These are phyloP conservation scores for Herminia tarsipennalis DNA, from an alignment of 2,888 invertebrate species.

Conservation along the genomic window DNA sequence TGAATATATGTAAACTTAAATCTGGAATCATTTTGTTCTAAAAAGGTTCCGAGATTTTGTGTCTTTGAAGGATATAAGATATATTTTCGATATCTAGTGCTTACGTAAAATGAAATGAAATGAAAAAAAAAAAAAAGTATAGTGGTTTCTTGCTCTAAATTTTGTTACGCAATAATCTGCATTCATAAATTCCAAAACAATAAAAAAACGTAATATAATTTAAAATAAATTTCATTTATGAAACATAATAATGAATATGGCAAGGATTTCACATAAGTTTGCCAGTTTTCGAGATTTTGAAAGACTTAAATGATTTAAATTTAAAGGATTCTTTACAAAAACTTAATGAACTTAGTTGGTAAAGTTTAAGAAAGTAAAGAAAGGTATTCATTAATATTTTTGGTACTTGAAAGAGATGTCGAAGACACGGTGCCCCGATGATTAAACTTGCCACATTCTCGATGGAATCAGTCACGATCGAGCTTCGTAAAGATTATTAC, in stretches of 20 bases:
- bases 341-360: conserved; percentile 30
- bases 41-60: too few relatives aligned
- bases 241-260: background rate
- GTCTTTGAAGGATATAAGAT: too few relatives aligned
- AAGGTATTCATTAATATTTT: conserved; percentile 32
- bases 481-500: conserved; percentile 6
- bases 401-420: conserved; percentile 14
- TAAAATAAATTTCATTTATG: conserved; percentile 1
- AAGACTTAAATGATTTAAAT: conserved; percentile 21
- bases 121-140: too few relatives aligned
- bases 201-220: conserved; percentile 2
- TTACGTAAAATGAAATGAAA: too few relatives aligned
- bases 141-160: too few relatives aligned
- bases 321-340: conserved; percentile 23
- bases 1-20: too few relatives aligned
- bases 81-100: too few relatives aligned
- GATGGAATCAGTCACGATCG: conserved; percentile 5
- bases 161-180: background rate
- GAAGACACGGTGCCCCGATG: conserved; percentile 4
- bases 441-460: conserved; percentile 15
- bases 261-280: conserved; percentile 8
- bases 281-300: conserved; percentile 6
- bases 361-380: conserved; percentile 26
- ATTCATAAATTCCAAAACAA: conserved; percentile 3
- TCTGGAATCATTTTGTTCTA: too few relatives aligned